Conservation (phyloP, 2,113 vertebrate species). For the Nothoprocta pentlandii region DNA sequence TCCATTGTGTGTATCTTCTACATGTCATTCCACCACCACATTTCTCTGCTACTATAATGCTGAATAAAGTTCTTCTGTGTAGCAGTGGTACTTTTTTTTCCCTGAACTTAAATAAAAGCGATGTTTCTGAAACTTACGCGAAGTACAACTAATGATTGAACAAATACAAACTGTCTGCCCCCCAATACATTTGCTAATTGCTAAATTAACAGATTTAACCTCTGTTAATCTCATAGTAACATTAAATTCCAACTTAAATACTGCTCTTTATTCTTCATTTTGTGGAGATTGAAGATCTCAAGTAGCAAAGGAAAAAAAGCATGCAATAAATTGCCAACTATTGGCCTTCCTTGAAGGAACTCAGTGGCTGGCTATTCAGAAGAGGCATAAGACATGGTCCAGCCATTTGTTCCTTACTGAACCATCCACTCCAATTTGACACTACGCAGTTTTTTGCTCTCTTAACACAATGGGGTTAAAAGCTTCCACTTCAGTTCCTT, state of each 20-base stretch:
- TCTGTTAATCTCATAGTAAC: constrained; percentile 40
- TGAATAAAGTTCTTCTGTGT: neutral
- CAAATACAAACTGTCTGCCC: neutral
- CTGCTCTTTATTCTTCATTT: neutral
- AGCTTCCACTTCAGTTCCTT: neutral
- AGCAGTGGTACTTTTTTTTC: neutral
- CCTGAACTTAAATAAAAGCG: neutral
- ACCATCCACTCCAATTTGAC: neutral
- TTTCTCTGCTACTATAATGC: neutral
- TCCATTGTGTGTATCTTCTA: neutral
- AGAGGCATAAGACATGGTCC: neutral
- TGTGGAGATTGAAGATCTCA: neutral
- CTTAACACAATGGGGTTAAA: no score
- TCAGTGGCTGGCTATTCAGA: no score
- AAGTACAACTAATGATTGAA: neutral
- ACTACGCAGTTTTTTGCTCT: neutral
- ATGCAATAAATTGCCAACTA: neutral
- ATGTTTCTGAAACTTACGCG: neutral
- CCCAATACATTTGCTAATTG: neutral
- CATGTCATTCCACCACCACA: neutral
- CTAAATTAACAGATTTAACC: neutral
- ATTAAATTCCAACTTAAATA: neutral
- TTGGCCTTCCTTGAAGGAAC: neutral
- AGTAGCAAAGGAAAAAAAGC: neutral
- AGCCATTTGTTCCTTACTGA: neutral